These are phyloP conservation scores for Drosophila hawaiiensis DNA, from an alignment of 2,888 invertebrate species.

Conservation along the genomic window DNA sequence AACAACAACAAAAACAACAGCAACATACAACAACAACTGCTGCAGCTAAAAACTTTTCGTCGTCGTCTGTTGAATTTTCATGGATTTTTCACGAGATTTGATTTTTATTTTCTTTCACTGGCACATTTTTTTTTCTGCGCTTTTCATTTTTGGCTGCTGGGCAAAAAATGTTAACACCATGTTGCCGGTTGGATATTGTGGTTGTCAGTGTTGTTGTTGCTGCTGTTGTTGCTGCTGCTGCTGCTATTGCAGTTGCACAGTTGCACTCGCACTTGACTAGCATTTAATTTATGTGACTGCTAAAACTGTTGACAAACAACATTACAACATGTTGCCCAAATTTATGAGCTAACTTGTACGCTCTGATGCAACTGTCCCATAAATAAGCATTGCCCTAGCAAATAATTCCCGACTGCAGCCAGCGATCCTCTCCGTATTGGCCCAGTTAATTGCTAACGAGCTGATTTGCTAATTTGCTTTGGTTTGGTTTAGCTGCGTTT, in stretches of 20 bases:
- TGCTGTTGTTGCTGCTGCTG: constrained; percentile 41
- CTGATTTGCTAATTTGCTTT: not conserved
- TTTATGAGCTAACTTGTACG: constrained; percentile 74
- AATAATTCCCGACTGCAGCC: not conserved
- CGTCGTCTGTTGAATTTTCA: constrained; percentile 72
- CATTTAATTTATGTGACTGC: constrained; percentile 76
- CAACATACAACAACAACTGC: constrained; percentile 24
- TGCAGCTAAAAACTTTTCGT: constrained; percentile 57
- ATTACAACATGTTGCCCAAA: constrained; percentile 79
- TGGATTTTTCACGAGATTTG: constrained; percentile 76
- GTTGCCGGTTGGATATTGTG: constrained; percentile 54
- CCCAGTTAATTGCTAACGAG: constrained; percentile 44
- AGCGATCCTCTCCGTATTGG: constrained; percentile 29
- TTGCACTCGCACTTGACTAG: constrained; percentile 75
- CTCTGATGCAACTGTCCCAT: constrained; percentile 74
- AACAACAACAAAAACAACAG: constrained; percentile 6
- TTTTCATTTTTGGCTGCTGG: constrained; percentile 59
- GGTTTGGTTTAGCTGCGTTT: not conserved
- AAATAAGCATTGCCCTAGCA: constrained; percentile 54
- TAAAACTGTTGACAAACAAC: constrained; percentile 81
- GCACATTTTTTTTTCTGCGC: constrained; percentile 24
- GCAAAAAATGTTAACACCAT: constrained; percentile 79
- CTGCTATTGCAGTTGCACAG: constrained; percentile 40
- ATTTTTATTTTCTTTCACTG: constrained; percentile 18
- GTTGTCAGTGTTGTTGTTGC: constrained; percentile 33